A percentile compares a stretch with the other conserved stretches of the same genome.
Conservation (phyloP, 2,888 invertebrate species). For the Oxycera nigricornis region DNA sequence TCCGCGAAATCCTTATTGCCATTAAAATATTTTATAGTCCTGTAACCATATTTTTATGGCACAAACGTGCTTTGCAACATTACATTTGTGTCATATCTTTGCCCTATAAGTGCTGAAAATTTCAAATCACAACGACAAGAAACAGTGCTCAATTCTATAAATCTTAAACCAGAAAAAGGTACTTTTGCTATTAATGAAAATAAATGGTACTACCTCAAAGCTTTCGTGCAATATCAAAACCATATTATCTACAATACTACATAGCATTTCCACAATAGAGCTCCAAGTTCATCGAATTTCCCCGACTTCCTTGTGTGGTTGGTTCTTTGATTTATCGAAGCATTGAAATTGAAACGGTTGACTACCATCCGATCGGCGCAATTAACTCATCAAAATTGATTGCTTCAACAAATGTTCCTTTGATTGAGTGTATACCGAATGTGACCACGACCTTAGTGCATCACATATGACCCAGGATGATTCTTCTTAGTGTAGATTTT, state of each 20-base stretch:
- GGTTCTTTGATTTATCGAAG: slow-evolving; percentile 26
- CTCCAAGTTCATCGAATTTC: background rate
- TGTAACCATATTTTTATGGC: too few species aligned
- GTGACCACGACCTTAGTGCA: slow-evolving; percentile 23
- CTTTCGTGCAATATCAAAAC: background rate
- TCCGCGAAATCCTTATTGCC: too few species aligned
- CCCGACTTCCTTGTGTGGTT: slow-evolving; percentile 6
- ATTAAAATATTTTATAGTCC: too few species aligned
- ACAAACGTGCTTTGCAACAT: too few species aligned
- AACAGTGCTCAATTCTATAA: too few species aligned
- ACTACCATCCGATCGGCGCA: slow-evolving; percentile 24
- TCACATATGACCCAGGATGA: background rate
- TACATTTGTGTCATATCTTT: too few species aligned
- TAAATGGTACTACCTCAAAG: too few species aligned
- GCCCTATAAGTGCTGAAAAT: too few species aligned
- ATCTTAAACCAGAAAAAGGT: too few species aligned
- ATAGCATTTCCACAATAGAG: background rate
- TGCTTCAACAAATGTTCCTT: slow-evolving; percentile 20
- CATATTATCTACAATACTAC: background rate
- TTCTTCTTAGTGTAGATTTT: slow-evolving; percentile 15
- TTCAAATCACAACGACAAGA: too few species aligned
- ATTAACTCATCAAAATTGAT: slow-evolving; percentile 32
- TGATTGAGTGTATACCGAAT: background rate
- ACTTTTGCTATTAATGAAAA: too few species aligned
- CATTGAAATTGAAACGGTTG: slow-evolving; percentile 31